A percentile compares a stretch with the other conserved stretches of the same genome.
Conservation (phyloP, 2,797 vertebrate species). For the Delichon dasypus region DNA sequence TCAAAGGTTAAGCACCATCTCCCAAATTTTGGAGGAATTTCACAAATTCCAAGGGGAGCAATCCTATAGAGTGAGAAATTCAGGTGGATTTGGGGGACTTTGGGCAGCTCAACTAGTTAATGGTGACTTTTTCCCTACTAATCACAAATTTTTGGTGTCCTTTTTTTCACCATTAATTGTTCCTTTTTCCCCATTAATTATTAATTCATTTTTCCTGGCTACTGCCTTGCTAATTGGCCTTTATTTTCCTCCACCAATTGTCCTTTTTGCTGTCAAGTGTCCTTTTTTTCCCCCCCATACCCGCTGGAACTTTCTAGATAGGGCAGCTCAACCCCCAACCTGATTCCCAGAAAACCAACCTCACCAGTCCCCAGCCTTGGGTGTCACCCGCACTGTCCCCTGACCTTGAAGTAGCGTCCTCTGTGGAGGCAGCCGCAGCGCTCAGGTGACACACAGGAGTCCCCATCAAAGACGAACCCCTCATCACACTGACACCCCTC, state of each 20-base stretch:
- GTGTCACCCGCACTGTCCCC: background rate
- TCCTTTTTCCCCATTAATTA: background rate
- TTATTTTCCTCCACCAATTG: accelerated
- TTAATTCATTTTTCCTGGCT: background rate
- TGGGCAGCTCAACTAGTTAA: background rate
- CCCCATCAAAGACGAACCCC: constrained; percentile 75
- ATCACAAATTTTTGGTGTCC: background rate
- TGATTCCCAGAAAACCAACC: background rate
- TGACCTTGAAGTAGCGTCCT: constrained; percentile 80
- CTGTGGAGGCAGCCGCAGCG: constrained; percentile 77
- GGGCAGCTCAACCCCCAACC: background rate
- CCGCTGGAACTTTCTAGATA: background rate
- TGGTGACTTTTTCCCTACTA: background rate
- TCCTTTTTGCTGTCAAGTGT: background rate
- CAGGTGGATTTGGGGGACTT: background rate
- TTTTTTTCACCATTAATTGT: background rate
- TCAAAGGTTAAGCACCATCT: background rate
- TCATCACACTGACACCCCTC: constrained; percentile 83
- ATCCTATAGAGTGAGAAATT: background rate
- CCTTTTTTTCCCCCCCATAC: accelerated
- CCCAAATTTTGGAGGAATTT: no score
- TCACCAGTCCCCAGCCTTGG: accelerated
- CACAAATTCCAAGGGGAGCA: background rate
- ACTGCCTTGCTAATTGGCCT: accelerated
- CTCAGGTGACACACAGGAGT: constrained; percentile 74